These are phyloP conservation scores for Amyelois transitella DNA, from an alignment of 1,140 invertebrate species.

Conservation along the genomic window DNA sequence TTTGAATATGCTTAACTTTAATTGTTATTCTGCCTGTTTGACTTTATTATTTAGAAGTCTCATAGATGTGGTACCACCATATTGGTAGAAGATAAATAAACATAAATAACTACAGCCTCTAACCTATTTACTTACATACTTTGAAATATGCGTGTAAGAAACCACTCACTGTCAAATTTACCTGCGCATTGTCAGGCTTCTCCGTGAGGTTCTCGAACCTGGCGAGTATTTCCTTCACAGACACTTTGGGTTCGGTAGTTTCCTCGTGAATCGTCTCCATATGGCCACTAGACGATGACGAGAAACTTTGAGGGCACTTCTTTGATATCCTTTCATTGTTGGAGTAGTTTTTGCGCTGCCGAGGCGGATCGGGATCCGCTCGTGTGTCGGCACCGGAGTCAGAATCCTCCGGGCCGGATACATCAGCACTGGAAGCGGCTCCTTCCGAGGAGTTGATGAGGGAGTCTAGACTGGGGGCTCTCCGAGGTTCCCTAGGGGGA, in stretches of 20 bases:
- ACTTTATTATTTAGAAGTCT: too few species aligned
- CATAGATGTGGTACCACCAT: too few species aligned
- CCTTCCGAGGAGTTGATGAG: conserved; percentile 78
- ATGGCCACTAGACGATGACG: conserved; percentile 76
- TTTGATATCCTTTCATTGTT: conserved; percentile 34
- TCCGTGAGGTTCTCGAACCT: conserved; percentile 84
- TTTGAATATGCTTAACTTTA: not conserved
- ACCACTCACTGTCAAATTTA: conserved; percentile 20
- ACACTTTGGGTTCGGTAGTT: conserved; percentile 82
- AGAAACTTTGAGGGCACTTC: conserved; percentile 70
- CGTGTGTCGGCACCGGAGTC: conserved; percentile 73
- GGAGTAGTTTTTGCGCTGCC: conserved; percentile 18
- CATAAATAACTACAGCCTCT: not conserved
- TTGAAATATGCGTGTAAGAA: conserved; percentile 6
- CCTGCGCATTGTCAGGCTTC: conserved; percentile 48
- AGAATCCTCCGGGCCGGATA: conserved; percentile 71
- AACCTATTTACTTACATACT: not conserved
- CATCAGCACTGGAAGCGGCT: conserved; percentile 71
- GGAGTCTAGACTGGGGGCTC: conserved; percentile 78
- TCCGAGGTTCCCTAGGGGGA: conserved; percentile 42
- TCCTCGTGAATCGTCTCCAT: conserved; percentile 90
- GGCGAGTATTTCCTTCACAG: conserved; percentile 86
- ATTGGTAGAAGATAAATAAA: too few species aligned
- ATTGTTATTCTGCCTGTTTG: not conserved
- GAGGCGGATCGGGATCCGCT: conserved; percentile 44